Evolutionary conservation across 2,888 invertebrate genomes (phyloP), one percentile per base, ranked within the genome.

Genomic region (Cryptophagus acutangulus): DNA sequence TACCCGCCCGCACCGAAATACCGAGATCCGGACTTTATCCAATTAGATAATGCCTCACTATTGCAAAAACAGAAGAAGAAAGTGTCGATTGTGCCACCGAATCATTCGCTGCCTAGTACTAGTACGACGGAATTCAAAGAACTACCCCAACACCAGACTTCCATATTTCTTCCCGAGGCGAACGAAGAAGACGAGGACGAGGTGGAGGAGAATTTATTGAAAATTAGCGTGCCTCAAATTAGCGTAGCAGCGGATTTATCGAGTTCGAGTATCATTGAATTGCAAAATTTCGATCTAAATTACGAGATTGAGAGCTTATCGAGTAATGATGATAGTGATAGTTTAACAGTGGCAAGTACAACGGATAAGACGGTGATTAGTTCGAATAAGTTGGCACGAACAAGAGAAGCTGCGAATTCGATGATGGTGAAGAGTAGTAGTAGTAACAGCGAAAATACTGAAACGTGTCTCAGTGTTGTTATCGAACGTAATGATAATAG

Each of bases 1-100:
- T 52, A 55, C 30, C 74, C 75, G 47, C 72, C 75, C 71, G 73
- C 59, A 71, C 74, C 71, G 71, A 74, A 63, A 65, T 73, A 39
- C 26, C 43, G 49, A 20, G 20, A 20, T 20, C 10, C n/a, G 3
- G 67, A 63, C 52, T 63, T 59, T 55, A 58, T 58, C 33, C 57
- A 59, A 18, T 59, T 63, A 30, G 65, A 66, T 48, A 62, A 62
- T 31, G 31, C n/a, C 12, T 26, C 55, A 15, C 45, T 58, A 33
- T 49, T 59, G 17, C 47, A 46, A 38, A 58, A 59, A 43, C 50
- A 48, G 59, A 66, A 66, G 52, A 71, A 71, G 53, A 71, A 72
- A 55, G 73, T 73, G 36, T 68, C 69, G 9, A 72, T 71, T 46
- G 71, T 71, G 40, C 65, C 67, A 42, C 61, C 63, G 25, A 62